phyloP scores from a whole-genome alignment of 2,113 vertebrate species.

The Sisor rabdophorus region DNA sequence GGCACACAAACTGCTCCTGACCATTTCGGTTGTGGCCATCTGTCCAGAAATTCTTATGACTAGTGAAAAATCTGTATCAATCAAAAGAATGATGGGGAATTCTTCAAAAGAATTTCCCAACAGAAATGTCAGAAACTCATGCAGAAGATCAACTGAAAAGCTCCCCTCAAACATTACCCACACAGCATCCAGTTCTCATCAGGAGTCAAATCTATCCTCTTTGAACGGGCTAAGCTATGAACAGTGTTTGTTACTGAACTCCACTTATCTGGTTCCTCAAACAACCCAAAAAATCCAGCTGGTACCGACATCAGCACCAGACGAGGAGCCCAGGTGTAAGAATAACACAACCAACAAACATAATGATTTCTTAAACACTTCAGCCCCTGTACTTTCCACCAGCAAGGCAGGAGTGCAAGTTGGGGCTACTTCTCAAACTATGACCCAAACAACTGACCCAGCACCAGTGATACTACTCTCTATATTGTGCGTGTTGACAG shows the following conservation, averaged over 20 bases:
- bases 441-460: conserved; percentile 38
- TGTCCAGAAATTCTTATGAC: conserved; percentile 63
- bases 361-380: conserved; percentile 35
- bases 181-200: conserved; percentile 8
- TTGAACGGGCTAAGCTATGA: conserved; percentile 64
- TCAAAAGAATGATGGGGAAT: not conserved
- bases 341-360: conserved; percentile 49
- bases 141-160: conserved; percentile 11
- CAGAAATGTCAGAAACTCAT: not conserved
- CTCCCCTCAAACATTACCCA: not conserved
- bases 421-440: not conserved
- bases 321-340: conserved; percentile 44
- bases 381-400: conserved; percentile 39
- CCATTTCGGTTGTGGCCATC: conserved; percentile 64
- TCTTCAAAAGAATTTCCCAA: not conserved
- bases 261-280: conserved; percentile 40
- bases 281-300: conserved; percentile 42
- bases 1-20: conserved; percentile 63
- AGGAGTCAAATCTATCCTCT: conserved; percentile 49
- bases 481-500: conserved; percentile 60
- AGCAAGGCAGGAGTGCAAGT: conserved; percentile 46
- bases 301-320: conserved; percentile 23
- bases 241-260: conserved; percentile 62
- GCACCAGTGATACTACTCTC: conserved; percentile 58
- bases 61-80: conserved; percentile 39